Evolutionary conservation across 2,113 vertebrate species (phyloP).

Genomic region (Prunella fulvescens): DNA sequence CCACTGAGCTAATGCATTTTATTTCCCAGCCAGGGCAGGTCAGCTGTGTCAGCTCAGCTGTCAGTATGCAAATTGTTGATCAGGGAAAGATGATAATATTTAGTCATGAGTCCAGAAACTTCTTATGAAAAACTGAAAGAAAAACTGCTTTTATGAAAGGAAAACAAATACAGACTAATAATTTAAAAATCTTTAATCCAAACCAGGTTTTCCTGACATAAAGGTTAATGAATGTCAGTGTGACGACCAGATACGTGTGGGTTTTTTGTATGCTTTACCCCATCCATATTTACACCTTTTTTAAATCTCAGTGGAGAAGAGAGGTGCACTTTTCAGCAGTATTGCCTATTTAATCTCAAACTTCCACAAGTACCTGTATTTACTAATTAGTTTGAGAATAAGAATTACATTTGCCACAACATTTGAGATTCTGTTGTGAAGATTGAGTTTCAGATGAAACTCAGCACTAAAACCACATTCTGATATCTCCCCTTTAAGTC

Average conservation of each 20-base stretch:
- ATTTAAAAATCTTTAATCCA: not conserved
- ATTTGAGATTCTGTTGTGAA: not conserved
- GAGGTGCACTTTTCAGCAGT: not conserved
- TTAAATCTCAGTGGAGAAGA: not conserved
- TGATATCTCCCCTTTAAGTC: not conserved
- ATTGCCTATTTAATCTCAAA: not conserved
- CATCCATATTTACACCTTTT: not conserved
- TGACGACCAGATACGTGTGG: not conserved
- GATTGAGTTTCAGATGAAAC: not conserved
- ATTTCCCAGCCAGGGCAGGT: not conserved
- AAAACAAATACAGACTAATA: not conserved
- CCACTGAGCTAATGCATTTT: not conserved
- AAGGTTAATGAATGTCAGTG: not conserved
- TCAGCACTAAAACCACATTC: not conserved
- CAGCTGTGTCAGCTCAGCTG: not conserved
- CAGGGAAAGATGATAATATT: not conserved
- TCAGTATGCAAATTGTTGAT: not conserved
- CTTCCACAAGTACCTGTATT: not conserved
- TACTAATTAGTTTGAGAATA: not conserved
- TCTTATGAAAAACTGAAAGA: not conserved
- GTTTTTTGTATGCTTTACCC: not conserved
- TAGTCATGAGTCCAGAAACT: not conserved
- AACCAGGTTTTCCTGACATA: not conserved
- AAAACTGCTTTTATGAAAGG: not conserved
- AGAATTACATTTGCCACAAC: not conserved